These are phyloP conservation scores for Agriopis leucophaearia DNA, from an alignment of 2,888 invertebrate species.

Conservation along the genomic window DNA sequence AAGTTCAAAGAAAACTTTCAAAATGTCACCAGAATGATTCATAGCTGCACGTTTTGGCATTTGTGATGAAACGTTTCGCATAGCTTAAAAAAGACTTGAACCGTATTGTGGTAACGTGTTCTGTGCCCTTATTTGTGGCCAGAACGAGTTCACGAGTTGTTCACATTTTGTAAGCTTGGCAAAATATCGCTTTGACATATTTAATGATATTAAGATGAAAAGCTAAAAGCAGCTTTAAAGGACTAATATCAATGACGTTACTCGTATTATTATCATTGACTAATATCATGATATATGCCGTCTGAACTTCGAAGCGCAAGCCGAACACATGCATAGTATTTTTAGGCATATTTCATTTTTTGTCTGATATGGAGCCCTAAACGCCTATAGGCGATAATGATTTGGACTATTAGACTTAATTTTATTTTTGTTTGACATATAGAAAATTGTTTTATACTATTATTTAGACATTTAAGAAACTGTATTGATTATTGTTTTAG, in stretches of 20 bases:
- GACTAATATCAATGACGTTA: background rate
- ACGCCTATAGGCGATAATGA: no score
- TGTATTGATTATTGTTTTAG: no score
- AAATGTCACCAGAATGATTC: slow-evolving; percentile 56
- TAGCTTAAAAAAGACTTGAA: slow-evolving; percentile 27
- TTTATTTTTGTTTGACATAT: no score
- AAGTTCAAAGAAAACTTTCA: slow-evolving; percentile 43
- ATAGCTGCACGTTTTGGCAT: slow-evolving; percentile 58
- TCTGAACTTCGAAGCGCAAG: no score
- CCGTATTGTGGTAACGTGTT: slow-evolving; percentile 45
- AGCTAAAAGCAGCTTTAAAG: background rate
- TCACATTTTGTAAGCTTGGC: background rate
- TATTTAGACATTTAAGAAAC: no score
- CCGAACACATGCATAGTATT: no score
- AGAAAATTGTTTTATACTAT: no score
- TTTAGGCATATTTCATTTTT: no score
- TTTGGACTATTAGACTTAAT: no score
- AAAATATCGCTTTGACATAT: background rate
- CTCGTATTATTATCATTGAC: no score
- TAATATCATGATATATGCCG: no score
- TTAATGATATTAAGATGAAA: background rate
- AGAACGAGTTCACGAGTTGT: slow-evolving; percentile 32
- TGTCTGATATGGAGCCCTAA: no score
- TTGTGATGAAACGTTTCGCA: slow-evolving; percentile 50
- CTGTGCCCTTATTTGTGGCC: slow-evolving; percentile 43